Base-by-base conservation (phyloP, 2,888 invertebrate species). In the Nasonovia ribisnigri region DNA sequence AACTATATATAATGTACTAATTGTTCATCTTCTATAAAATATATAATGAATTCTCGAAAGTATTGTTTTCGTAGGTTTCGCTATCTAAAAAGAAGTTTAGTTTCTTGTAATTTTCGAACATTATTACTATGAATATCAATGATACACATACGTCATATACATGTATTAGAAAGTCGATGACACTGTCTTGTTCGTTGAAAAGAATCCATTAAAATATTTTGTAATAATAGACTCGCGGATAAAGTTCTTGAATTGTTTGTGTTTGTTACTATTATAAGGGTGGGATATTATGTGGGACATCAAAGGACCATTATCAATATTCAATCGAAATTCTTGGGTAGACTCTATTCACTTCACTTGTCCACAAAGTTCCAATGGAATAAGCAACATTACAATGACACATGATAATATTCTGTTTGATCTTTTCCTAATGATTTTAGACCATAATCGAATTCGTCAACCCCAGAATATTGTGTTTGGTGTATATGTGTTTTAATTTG, bases 171-270 rank as follows among this genome's bases (percentile, higher is more conserved):
- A 77, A 77, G 36, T 77, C 36, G 8, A 36, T 1, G 36, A 77
- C 36, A 77, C 77, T 77, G 36, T 36, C 36, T 36, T 36, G 36
- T 77, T 36, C 20, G 6, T 77, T 13, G 86, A 46, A 46, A 29
- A 46, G 42, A 54, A 88, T 88, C 88, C 88, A 88, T 88, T 57
- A 88, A 88, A 88, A 57, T 88, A 88, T 88, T 57, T 42, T 29
- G 54, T 43, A 54, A 88, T 36, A 77, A 77, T 77, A 3, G 36
- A 77, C 77, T 77, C 8, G 20, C 54, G 16, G 77, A 77, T 36
- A 77, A 77, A 77, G 36, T 77, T 77, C 36, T 77, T 20, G 77
- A 20, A 8, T 36, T 20, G 77, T 77, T 6, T 77, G 77, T 77
- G 77, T 77, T 77, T 20, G 36, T 8, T 16, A 36, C 36, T 77